phyloP scores from a whole-genome alignment of 2,113 vertebrate species.

The Clupea harengus region DNA sequence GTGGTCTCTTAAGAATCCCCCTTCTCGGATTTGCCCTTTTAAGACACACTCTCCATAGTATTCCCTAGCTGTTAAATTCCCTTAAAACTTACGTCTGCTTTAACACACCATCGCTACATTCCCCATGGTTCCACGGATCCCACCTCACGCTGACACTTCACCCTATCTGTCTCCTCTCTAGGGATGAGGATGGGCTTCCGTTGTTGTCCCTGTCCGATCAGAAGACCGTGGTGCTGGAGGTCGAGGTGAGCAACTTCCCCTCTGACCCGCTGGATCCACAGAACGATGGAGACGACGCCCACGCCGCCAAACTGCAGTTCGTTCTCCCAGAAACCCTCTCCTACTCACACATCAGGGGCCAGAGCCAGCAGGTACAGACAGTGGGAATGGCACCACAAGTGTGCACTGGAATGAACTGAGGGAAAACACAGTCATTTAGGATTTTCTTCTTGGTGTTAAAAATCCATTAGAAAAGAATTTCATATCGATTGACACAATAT shows the following conservation, averaged over 20 bases:
- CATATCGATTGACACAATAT: background rate
- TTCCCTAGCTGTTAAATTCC: background rate
- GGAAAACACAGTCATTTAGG: too few relatives aligned
- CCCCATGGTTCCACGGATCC: background rate
- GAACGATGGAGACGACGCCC: conserved; percentile 87
- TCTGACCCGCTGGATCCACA: conserved; percentile 73
- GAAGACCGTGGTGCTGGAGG: conserved; percentile 82
- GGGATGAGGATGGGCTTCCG: conserved; percentile 71
- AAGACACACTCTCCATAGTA: background rate
- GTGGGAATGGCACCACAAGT: too few relatives aligned
- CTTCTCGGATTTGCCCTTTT: background rate
- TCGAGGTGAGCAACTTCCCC: conserved; percentile 82
- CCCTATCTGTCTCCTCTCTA: conserved; percentile 38
- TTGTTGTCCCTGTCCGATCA: conserved; percentile 84
- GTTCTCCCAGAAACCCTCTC: conserved; percentile 77
- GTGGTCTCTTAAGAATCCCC: background rate
- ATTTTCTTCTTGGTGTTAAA: background rate
- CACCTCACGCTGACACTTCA: background rate
- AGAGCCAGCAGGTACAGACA: conserved; percentile 47
- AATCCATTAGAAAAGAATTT: background rate
- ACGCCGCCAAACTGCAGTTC: conserved; percentile 81
- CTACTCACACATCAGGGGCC: conserved; percentile 74
- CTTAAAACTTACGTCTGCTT: background rate
- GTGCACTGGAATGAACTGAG: too few relatives aligned
- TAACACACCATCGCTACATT: background rate